Evolutionary conservation across 1,140 invertebrate species (phyloP), one percentile per base, ranked within the genome.

Genomic region (Tetragonula clypearis): DNA sequence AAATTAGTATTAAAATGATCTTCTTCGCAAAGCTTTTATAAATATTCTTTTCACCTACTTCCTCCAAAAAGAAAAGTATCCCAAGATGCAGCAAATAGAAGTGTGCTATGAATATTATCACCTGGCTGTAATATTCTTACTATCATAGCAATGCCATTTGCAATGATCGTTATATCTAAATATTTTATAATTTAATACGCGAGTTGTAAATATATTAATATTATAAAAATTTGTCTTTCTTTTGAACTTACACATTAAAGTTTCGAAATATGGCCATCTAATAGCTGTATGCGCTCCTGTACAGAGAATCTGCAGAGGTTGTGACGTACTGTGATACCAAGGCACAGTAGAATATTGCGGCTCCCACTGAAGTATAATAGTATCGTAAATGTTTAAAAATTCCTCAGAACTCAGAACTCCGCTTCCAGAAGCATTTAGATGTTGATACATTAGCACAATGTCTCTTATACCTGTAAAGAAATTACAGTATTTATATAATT

Each of bases 301-400:
- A 88, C 96, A 97, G 19, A 97, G 88, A 35, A 96, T 95, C 88
- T 97, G 96, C 1, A 97, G 87, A 60, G 96, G 95, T 82, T 95
- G 95, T 94, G 96, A 96, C 73, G 96, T 90, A 75, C 95, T 92
- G 82, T 95, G 95, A 92, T 97, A 98, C 97, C 97, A 98, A 0
- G 97, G 96, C 87, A 96, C 96, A 65, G 95, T 95, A 12, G 96
- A 95, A 77, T 96, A 95, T 91, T 97, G 96, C 66, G 96, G 95
- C 86, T 96, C 96, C 98, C 98, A 99, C 81, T 96, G 96, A 55
- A 98, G 95, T 80, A 96, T 96, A 60, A 96, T 95, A 19, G 96
- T 96, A 90, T 98, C 97, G 93, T 98, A 99, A 77, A 98, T 95
- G 71, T 96, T 96, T 68, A 97, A 96, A 94, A 98, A 98, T 94